Evolutionary conservation across 2,888 invertebrate genomes (phyloP).

Genomic region (Trichacis sp.): DNA sequence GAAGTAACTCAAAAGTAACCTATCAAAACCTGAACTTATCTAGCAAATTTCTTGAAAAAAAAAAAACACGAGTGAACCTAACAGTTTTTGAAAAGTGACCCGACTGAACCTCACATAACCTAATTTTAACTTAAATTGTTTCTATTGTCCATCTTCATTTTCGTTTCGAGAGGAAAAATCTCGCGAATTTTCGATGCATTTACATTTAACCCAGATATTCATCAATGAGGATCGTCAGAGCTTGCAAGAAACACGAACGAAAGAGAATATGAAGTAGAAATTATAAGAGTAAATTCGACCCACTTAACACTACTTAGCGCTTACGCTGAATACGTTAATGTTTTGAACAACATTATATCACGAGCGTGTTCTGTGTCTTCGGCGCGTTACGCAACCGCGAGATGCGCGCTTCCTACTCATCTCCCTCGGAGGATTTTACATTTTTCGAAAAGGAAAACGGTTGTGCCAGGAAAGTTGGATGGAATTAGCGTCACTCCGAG

Average conservation of each 20-base stretch:
- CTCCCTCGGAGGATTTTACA: background rate
- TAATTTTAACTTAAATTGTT: no score
- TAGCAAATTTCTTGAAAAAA: no score
- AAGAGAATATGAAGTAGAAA: conserved; percentile 45
- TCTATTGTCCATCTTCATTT: no score
- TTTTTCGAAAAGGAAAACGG: background rate
- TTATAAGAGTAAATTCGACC: conserved; percentile 65
- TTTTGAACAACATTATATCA: conserved; percentile 66
- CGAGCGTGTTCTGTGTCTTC: conserved; percentile 37
- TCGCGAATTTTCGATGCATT: background rate
- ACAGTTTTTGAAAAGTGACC: no score
- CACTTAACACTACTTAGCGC: conserved; percentile 68
- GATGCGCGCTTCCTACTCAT: background rate
- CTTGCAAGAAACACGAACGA: conserved; percentile 28
- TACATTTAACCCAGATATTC: conserved; percentile 1
- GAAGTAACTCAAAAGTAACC: no score
- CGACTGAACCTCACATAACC: no score
- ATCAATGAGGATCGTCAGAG: conserved; percentile 1
- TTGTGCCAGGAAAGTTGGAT: background rate
- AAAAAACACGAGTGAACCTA: no score
- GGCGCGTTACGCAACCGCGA: conserved; percentile 36
- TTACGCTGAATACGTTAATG: conserved; percentile 66
- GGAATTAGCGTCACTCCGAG: background rate
- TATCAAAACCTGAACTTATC: no score
- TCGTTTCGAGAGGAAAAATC: no score